Percentiles rank a stretch among this genome's conserved stretches.
phyloP scores from a whole-genome alignment of 1,140 invertebrate genomes.

The Aphaenogaster rudis region DNA sequence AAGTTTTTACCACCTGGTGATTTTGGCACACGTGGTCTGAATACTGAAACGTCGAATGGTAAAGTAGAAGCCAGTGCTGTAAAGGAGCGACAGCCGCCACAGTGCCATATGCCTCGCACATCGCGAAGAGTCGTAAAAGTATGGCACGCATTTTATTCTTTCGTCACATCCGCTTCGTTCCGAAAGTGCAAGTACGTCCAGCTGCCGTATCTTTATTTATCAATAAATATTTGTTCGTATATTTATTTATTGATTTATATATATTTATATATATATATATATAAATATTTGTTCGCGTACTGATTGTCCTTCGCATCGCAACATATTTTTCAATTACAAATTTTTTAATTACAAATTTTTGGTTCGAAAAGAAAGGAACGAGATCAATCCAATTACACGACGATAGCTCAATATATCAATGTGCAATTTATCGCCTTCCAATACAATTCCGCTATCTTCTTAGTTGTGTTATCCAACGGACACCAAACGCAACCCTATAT shows the following conservation, averaged over 20 bases:
- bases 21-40: constrained; percentile 72
- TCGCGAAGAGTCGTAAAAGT: constrained; percentile 77
- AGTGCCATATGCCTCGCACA: constrained; percentile 76
- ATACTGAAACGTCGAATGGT: constrained; percentile 63
- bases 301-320: not conserved
- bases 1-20: constrained; percentile 77
- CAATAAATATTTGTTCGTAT: not conserved
- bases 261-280: not conserved
- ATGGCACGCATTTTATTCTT: constrained; percentile 70
- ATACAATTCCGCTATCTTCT: not conserved
- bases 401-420: constrained; percentile 4
- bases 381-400: not conserved
- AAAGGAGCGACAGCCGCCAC: constrained; percentile 75
- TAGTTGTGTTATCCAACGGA: constrained; percentile 5
- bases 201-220: not conserved
- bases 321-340: too few species aligned
- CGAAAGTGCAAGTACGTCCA: not conserved
- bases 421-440: constrained; percentile 4
- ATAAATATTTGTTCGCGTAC: too few species aligned
- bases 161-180: constrained; percentile 22
- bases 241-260: not conserved
- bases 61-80: constrained; percentile 50
- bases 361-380: not conserved
- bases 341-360: not conserved
- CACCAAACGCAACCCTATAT: constrained; percentile 9